Evolutionary conservation across 2,888 invertebrate genomes (phyloP).

Genomic region (Drosophila conformis): DNA sequence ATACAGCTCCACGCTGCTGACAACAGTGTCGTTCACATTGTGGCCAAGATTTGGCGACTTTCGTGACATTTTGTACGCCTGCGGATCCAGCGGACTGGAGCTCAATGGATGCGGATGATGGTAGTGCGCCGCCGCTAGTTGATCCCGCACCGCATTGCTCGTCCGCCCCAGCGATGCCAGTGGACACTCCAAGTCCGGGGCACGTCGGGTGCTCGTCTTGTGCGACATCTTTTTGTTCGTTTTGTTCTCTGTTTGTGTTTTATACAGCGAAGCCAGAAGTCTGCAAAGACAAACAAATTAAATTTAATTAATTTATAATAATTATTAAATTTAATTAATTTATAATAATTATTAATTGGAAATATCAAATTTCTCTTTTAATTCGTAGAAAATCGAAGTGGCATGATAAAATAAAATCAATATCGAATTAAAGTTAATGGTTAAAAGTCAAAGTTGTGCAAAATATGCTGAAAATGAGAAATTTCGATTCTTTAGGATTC

Average conservation of each 20-base stretch:
- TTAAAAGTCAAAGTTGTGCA: not conserved
- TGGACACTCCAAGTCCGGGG: constrained; percentile 86
- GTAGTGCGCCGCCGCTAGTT: constrained; percentile 77
- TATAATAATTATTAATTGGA: not conserved
- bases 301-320: not conserved
- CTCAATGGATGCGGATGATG: constrained; percentile 85
- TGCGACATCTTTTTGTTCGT: constrained; percentile 80
- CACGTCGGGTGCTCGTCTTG: constrained; percentile 80
- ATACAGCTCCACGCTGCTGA: constrained; percentile 77
- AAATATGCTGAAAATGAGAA: not conserved
- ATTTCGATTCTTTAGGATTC: not conserved
- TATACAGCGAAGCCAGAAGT: constrained; percentile 21
- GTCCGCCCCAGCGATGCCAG: constrained; percentile 87
- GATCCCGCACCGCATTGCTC: constrained; percentile 81
- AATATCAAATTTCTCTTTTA: not conserved
- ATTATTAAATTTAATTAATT: not conserved
- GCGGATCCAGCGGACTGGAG: constrained; percentile 85
- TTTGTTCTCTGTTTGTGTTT: constrained; percentile 6
- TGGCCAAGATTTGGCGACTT: constrained; percentile 84
- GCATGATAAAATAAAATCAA: not conserved
- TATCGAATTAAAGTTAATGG: not conserved
- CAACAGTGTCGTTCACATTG: constrained; percentile 81
- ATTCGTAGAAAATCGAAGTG: not conserved
- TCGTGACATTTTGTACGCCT: constrained; percentile 85
- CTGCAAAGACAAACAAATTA: constrained; percentile 27